Evolutionary conservation across 2,888 invertebrate genomes (phyloP).

Genomic region (Drosophila hawaiiensis): DNA sequence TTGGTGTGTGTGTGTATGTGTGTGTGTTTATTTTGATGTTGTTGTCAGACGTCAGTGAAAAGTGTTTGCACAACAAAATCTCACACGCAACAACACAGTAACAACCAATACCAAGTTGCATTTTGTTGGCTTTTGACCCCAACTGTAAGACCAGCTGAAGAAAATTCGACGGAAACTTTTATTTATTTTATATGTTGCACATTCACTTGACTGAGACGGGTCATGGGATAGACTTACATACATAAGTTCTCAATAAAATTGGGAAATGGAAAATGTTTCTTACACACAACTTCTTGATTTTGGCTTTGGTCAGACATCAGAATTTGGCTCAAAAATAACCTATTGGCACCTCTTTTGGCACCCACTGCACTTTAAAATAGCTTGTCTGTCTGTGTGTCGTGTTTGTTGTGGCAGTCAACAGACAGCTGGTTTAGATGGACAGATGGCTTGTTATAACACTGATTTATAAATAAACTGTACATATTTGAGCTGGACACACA

Average conservation of each 20-base stretch:
- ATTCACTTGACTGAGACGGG: slow-evolving; percentile 21
- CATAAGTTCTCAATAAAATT: slow-evolving; percentile 72
- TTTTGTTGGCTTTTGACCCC: slow-evolving; percentile 55
- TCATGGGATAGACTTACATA: not conserved
- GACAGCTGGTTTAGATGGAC: slow-evolving; percentile 56
- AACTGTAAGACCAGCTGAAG: slow-evolving; percentile 37
- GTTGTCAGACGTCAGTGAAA: slow-evolving; percentile 70
- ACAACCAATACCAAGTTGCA: slow-evolving; percentile 38
- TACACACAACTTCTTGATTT: slow-evolving; percentile 44
- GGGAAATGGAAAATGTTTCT: slow-evolving; percentile 77
- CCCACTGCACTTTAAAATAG: slow-evolving; percentile 16
- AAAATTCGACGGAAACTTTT: slow-evolving; percentile 67
- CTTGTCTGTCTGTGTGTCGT: slow-evolving; percentile 1
- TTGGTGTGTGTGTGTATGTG: slow-evolving; percentile 1
- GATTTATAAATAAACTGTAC: slow-evolving; percentile 80
- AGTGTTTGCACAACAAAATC: slow-evolving; percentile 66
- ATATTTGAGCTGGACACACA: slow-evolving; percentile 61
- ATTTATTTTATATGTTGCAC: slow-evolving; percentile 66
- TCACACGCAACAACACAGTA: slow-evolving; percentile 36
- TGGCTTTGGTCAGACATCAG: slow-evolving; percentile 58
- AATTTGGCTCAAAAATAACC: slow-evolving; percentile 32
- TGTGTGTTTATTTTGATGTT: slow-evolving; percentile 31
- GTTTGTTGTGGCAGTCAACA: slow-evolving; percentile 56
- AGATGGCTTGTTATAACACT: slow-evolving; percentile 80
- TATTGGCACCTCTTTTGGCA: slow-evolving; percentile 18